Base-by-base conservation (phyloP, 2,888 invertebrate species). In the Hydrotaea cyrtoneurina region DNA sequence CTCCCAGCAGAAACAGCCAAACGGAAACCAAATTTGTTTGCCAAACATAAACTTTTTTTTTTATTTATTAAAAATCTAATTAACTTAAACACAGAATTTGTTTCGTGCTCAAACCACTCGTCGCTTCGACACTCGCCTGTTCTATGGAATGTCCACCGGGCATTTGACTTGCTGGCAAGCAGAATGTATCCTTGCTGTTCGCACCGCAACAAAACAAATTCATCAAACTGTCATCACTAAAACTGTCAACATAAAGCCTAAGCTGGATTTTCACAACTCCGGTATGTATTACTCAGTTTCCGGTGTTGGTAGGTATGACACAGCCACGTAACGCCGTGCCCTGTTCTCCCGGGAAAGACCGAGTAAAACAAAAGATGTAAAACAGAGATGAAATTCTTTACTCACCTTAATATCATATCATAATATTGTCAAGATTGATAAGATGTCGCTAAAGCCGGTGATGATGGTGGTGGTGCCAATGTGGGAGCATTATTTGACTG, bases 381-480 rank as follows among this genome's bases (percentile, higher is more conserved):
- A 11, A 13, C 2, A 13, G 43, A 57, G 23, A 57, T 57, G 19
- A 23, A 59, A 59, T 23, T 15, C 19, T 59, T 23, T 59, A 26
- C 26, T 69, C 66, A 74, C 73, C 80, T 74, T 43, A 69, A 80
- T 74, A 73, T 71, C 66, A 69, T 77, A 73, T 74, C 66, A 69
- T 74, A 78, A 80, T 77, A 71, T 78, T 74, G 66, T 71, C 62
- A 80, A 83, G 80, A 83, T 83, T 83, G 74, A 83, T 80, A 74
- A 55, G 73, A n/a, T 66, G 62, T 17, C 26, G 69, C 77, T 77
- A 71, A 62, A 57, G 74, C 31, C 71, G 19, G 55, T 72, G n/a
- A 36, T 36, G 62, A 31, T 62, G 62, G 62, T 8, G 57, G 23
- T n/a, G 31, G 11, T 62, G 62, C 50, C 50, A 50, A n/a, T n/a